phyloP scores from a whole-genome alignment of 1,140 invertebrate genomes.

The Drosophila quadrilineata region DNA sequence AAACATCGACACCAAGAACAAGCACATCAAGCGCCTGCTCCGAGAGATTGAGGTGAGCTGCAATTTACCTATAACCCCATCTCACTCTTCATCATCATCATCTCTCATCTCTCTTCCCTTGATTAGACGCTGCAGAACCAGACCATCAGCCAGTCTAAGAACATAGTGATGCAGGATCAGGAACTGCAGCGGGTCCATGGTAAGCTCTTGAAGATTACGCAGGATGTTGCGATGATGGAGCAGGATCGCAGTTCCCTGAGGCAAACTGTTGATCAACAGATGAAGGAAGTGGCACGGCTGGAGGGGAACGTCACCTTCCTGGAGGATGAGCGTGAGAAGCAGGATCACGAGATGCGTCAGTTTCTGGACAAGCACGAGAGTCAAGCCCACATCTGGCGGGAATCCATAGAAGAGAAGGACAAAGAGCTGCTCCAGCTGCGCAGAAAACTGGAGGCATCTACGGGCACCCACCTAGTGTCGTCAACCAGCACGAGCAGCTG shows the following conservation, averaged over 20 bases:
- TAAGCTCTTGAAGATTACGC: slow-evolving; percentile 52
- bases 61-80: background rate
- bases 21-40: slow-evolving; percentile 77
- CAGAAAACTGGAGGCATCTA: slow-evolving; percentile 37
- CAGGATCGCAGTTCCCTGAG: slow-evolving; percentile 55
- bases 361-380: slow-evolving; percentile 66
- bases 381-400: slow-evolving; percentile 54
- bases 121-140: slow-evolving; percentile 75
- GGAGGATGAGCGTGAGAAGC: slow-evolving; percentile 70
- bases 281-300: slow-evolving; percentile 55
- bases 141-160: slow-evolving; percentile 71
- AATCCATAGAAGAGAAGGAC: slow-evolving; percentile 62
- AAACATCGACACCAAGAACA: slow-evolving; percentile 78
- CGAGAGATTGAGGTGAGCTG: slow-evolving; percentile 70
- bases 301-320: slow-evolving; percentile 71
- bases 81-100: background rate
- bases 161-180: slow-evolving; percentile 62
- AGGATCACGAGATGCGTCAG: slow-evolving; percentile 67
- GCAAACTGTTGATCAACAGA: slow-evolving; percentile 47
- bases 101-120: background rate
- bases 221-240: slow-evolving; percentile 58
- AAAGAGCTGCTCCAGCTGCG: slow-evolving; percentile 51
- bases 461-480: background rate
- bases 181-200: slow-evolving; percentile 54
- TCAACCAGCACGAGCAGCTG: slow-evolving; percentile 32